These are phyloP conservation scores for Echiichthys vipera DNA, from an alignment of 2,797 vertebrate species.

Conservation along the genomic window DNA sequence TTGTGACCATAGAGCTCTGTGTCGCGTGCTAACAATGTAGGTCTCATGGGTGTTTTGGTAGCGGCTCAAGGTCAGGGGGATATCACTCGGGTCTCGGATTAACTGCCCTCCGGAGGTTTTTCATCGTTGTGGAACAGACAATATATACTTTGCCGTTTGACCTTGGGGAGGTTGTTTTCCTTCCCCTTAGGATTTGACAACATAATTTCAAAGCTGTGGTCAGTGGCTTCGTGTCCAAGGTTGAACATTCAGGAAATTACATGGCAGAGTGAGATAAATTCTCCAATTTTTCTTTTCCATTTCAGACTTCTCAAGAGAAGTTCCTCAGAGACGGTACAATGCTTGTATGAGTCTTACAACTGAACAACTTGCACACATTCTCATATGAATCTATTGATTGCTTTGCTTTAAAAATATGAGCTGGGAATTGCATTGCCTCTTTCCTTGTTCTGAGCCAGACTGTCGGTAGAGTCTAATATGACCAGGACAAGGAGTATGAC, in stretches of 20 bases:
- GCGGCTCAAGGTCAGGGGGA: slow-evolving; percentile 65
- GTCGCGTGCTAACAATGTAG: slow-evolving; percentile 45
- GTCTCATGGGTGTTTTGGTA: slow-evolving; percentile 45
- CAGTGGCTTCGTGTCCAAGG: slow-evolving; percentile 56
- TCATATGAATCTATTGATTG: slow-evolving; percentile 65
- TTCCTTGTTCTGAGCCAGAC: slow-evolving; percentile 54
- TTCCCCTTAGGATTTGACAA: slow-evolving; percentile 45
- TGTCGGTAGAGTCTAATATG: slow-evolving; percentile 48
- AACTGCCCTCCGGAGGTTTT: slow-evolving; percentile 65
- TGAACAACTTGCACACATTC: slow-evolving; percentile 42
- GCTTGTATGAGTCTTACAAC: slow-evolving; percentile 35
- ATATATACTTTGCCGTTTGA: slow-evolving; percentile 55
- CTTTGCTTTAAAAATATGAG: slow-evolving; percentile 71
- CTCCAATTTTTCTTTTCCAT: slow-evolving; percentile 50
- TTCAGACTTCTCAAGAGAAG: slow-evolving; percentile 43
- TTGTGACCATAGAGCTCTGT: slow-evolving; percentile 14
- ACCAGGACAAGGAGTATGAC: slow-evolving; percentile 52
- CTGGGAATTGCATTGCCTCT: slow-evolving; percentile 48
- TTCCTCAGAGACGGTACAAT: slow-evolving; percentile 15
- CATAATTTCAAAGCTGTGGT: slow-evolving; percentile 60
- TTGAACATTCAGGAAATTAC: slow-evolving; percentile 62
- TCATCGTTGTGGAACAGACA: slow-evolving; percentile 61
- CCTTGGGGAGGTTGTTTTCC: slow-evolving; percentile 57
- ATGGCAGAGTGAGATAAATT: slow-evolving; percentile 69
- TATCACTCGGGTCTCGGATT: slow-evolving; percentile 66